Percentiles rank a stretch among this genome's conserved stretches.
phyloP scores from a whole-genome alignment of 2,888 invertebrate species.

The Ditula angustiorana region DNA sequence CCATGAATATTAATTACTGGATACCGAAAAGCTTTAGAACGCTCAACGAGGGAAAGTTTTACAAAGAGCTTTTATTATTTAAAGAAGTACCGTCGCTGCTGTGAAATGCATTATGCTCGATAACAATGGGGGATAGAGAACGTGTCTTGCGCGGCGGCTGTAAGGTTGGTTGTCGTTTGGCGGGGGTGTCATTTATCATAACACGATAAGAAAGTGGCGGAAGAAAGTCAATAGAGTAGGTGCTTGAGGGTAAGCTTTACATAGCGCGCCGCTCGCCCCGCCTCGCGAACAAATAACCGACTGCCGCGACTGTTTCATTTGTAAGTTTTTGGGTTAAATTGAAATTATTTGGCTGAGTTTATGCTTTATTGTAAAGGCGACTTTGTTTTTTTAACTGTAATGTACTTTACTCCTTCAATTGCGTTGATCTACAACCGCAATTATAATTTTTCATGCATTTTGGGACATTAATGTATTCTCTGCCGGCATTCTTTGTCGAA shows the following conservation, averaged over 20 bases:
- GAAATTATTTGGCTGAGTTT: slow-evolving; percentile 33
- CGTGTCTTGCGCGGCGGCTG: slow-evolving; percentile 41
- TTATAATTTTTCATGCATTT: too few relatives aligned
- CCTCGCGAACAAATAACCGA: slow-evolving; percentile 68
- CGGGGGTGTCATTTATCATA: slow-evolving; percentile 72
- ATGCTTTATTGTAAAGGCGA: background rate
- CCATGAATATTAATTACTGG: slow-evolving; percentile 85
- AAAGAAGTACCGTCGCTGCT: slow-evolving; percentile 79
- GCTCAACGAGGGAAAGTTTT: slow-evolving; percentile 85
- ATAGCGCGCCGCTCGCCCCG: slow-evolving; percentile 63
- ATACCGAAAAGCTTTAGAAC: slow-evolving; percentile 84
- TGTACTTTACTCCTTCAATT: too few relatives aligned
- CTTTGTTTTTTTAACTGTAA: background rate
- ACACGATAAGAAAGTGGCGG: slow-evolving; percentile 83
- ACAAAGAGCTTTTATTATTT: slow-evolving; percentile 86
- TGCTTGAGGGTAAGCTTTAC: slow-evolving; percentile 78
- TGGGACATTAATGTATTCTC: too few relatives aligned
- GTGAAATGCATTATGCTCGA: slow-evolving; percentile 79
- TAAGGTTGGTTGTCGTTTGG: slow-evolving; percentile 56
- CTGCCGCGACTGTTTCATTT: slow-evolving; percentile 42
- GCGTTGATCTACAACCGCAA: too few relatives aligned
- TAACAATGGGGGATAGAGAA: slow-evolving; percentile 48
- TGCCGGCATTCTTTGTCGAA: too few relatives aligned
- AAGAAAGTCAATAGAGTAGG: slow-evolving; percentile 84
- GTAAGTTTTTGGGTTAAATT: slow-evolving; percentile 35